Conservation (phyloP, 2,888 invertebrate species). For the Nomada fucata region DNA sequence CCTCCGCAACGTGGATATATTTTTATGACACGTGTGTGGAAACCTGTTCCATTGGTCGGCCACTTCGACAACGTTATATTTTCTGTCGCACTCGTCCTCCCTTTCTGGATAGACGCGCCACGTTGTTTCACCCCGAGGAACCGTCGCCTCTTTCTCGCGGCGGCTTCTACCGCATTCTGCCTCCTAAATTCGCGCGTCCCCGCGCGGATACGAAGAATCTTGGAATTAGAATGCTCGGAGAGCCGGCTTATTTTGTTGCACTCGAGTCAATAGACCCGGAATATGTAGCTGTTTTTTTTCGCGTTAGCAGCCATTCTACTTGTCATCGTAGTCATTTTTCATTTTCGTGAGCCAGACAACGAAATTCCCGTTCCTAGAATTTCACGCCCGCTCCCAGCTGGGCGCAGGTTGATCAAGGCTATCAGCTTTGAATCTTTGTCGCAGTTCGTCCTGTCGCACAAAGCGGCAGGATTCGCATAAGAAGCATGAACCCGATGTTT, state of each 20-base stretch:
- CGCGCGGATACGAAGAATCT: not conserved
- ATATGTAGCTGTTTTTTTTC: not conserved
- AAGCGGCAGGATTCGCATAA: not conserved
- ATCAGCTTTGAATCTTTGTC: too few relatives aligned
- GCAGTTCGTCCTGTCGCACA: too few relatives aligned
- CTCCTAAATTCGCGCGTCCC: slow-evolving; percentile 4
- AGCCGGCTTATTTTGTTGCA: not conserved
- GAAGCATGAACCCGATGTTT: not conserved
- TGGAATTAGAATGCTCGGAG: not conserved
- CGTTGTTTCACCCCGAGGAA: slow-evolving; percentile 7
- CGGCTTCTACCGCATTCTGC: slow-evolving; percentile 3
- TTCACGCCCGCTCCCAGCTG: too few relatives aligned
- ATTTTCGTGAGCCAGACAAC: not conserved
- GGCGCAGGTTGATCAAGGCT: too few relatives aligned
- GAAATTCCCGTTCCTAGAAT: too few relatives aligned
- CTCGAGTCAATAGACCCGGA: not conserved
- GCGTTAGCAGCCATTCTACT: not conserved
- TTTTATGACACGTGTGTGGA: slow-evolving; percentile 76
- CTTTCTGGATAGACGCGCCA: not conserved
- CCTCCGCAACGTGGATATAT: slow-evolving; percentile 64
- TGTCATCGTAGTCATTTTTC: not conserved
- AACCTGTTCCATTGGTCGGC: slow-evolving; percentile 76
- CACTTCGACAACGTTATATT: slow-evolving; percentile 47
- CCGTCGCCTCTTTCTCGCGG: slow-evolving; percentile 31
- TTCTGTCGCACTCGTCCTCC: slow-evolving; percentile 41